These are phyloP conservation scores for Chromobotia macracanthus DNA, from an alignment of 2,797 vertebrate species.

Conservation along the genomic window DNA sequence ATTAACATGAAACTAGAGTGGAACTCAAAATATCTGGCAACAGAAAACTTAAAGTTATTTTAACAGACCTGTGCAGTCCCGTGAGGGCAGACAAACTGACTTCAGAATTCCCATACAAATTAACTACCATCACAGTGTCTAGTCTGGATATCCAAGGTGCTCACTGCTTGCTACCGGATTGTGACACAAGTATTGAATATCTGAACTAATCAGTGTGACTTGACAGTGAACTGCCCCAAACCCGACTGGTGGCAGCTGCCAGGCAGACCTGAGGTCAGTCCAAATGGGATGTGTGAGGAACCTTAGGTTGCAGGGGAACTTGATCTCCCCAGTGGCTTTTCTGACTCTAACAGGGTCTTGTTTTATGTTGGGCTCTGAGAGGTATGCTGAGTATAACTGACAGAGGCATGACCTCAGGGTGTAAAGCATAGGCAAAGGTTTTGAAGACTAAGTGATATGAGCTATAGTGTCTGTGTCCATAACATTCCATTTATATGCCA, in stretches of 20 bases:
- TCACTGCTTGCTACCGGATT: slow-evolving; percentile 43
- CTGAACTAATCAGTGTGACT: slow-evolving; percentile 28
- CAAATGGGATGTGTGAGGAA: slow-evolving; percentile 7
- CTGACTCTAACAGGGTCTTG: neutral
- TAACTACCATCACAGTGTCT: slow-evolving; percentile 32
- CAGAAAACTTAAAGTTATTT: slow-evolving; percentile 34
- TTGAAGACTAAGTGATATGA: no score
- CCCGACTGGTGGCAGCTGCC: slow-evolving; percentile 28
- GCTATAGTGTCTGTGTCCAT: neutral
- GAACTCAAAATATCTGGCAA: slow-evolving; percentile 30
- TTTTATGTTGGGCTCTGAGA: neutral
- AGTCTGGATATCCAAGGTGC: slow-evolving; percentile 29
- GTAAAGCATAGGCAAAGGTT: neutral
- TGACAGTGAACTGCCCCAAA: slow-evolving; percentile 32
- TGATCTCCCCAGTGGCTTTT: neutral
- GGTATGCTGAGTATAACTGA: slow-evolving; percentile 3
- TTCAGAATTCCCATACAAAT: slow-evolving; percentile 40
- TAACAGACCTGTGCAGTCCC: slow-evolving; percentile 51
- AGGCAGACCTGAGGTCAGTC: slow-evolving; percentile 12
- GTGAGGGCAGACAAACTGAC: slow-evolving; percentile 47
- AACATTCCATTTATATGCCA: neutral
- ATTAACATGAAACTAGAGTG: slow-evolving; percentile 49
- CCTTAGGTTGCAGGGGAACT: neutral
- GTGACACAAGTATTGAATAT: slow-evolving; percentile 59
- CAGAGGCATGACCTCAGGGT: slow-evolving; percentile 9